A percentile compares a stretch with the other conserved stretches of the same genome.
Evolutionary conservation across 2,888 invertebrate genomes (phyloP).

Genomic region (Drosophila pegasa): DNA sequence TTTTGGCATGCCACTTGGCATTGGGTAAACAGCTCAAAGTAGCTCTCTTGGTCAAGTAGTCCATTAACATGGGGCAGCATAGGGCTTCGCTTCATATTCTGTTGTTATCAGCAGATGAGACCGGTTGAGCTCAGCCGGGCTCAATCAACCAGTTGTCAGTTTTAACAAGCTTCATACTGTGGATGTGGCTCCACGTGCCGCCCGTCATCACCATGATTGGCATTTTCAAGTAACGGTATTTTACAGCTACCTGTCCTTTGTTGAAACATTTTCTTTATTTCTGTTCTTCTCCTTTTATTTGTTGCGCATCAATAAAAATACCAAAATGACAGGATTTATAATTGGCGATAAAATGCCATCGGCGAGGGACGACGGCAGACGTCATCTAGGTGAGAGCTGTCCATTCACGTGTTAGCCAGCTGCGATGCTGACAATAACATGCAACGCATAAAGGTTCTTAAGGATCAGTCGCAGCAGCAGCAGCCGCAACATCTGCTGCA

Average conservation of each 20-base stretch:
- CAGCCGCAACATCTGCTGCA: slow-evolving; percentile 26
- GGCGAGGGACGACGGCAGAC: slow-evolving; percentile 42
- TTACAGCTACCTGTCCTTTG: slow-evolving; percentile 44
- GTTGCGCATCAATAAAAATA: slow-evolving; percentile 61
- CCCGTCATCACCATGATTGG: slow-evolving; percentile 67
- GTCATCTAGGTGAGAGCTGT: slow-evolving; percentile 11
- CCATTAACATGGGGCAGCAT: slow-evolving; percentile 25
- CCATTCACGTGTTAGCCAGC: slow-evolving; percentile 54
- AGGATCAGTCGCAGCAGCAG: not conserved
- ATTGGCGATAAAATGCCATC: slow-evolving; percentile 76
- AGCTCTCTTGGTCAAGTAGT: slow-evolving; percentile 32
- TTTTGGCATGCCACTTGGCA: slow-evolving; percentile 15
- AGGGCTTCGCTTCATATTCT: not conserved
- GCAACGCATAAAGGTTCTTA: slow-evolving; percentile 18
- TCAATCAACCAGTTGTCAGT: slow-evolving; percentile 58
- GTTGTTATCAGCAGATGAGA: slow-evolving; percentile 16
- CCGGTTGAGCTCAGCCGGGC: slow-evolving; percentile 18
- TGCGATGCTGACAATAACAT: slow-evolving; percentile 35
- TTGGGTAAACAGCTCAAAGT: slow-evolving; percentile 1
- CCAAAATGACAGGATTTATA: slow-evolving; percentile 73
- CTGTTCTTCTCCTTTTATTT: slow-evolving; percentile 2
- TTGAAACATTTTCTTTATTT: slow-evolving; percentile 30
- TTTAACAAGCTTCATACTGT: slow-evolving; percentile 33
- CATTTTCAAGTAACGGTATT: slow-evolving; percentile 63
- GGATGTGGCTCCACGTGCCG: slow-evolving; percentile 36